A percentile compares a stretch with the other conserved stretches of the same genome.
Evolutionary conservation across 2,113 vertebrate genomes (phyloP).

Genomic region (Petrocephalus zakoni): DNA sequence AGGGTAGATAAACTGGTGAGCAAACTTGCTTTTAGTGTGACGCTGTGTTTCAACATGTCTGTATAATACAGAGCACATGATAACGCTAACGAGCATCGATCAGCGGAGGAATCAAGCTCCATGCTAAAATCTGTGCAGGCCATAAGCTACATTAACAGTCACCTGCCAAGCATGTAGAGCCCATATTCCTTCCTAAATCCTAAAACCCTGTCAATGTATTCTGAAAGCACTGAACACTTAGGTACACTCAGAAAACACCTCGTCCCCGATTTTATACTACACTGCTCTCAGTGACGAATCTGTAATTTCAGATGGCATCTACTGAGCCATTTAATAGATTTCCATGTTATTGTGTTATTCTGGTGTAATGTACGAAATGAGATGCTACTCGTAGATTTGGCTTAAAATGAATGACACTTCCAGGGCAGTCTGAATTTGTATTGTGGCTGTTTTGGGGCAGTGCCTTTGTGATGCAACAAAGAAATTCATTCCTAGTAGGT

Average conservation of each 20-base stretch:
- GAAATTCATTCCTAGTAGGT: neutral
- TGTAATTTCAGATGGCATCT: neutral
- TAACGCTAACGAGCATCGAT: too few species aligned
- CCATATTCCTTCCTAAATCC: neutral
- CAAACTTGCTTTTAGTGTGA: neutral
- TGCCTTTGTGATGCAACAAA: neutral
- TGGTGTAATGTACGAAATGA: neutral
- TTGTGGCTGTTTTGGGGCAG: neutral
- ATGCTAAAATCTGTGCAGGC: neutral
- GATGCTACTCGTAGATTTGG: neutral
- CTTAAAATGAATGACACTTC: neutral
- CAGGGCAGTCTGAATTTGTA: neutral
- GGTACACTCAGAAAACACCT: neutral
- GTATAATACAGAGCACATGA: neutral
- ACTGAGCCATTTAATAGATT: neutral
- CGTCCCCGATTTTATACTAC: neutral
- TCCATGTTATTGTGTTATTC: neutral
- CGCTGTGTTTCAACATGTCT: neutral
- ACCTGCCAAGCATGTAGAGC: neutral
- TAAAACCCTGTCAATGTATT: neutral
- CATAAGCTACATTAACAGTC: neutral
- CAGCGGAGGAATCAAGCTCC: too few species aligned
- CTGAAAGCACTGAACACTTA: neutral
- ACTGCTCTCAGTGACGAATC: neutral
- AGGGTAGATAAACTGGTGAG: neutral